Base-by-base conservation (phyloP, 2,797 vertebrate genomes). In the Enteromius mattozi region DNA sequence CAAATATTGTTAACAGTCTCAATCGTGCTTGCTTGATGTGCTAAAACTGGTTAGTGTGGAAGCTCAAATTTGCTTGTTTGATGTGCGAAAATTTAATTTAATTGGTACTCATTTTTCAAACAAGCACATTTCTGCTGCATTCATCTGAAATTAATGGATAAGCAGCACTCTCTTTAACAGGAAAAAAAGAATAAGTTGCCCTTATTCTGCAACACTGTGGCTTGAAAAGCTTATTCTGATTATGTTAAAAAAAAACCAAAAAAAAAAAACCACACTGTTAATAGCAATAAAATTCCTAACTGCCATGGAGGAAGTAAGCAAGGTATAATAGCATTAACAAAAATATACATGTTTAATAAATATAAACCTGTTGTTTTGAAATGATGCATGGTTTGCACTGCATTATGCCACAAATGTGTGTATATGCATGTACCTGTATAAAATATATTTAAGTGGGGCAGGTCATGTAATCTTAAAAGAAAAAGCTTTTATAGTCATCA, bases 391-490 rank as follows among this genome's bases (percentile, higher is more conserved):
- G 47, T 35, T 72, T 56, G n/a, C 9, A 51, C 0, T 40, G 30
- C 45, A 56, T 8, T 56, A 6, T 16, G 47, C 21, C 30, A 68
- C 4, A 54, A 54, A 27, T 69, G 51, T 54, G 14, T 3, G 12
- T 16, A 80, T 40, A 40, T 19, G 45, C 42, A 69, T 49, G 42
- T 45, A 13, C 42, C 12, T 13, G 4, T 6, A 35, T 17, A 79
- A 27, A 10, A 51, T 54, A 68, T 24, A 49, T 40, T 68, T 6
- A 69, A 37, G 13, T 2, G 1, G 2, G n/a, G 30, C 21, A 80
- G n/a, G 21, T 69, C 16, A 56, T 21, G n/a, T 80, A 68, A 30
- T 80, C 16, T 45, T 80, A 35, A 54, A 16, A 54, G 78, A 37
- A 4, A 1, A 19, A 54, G 19, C 12, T 30, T 70, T 40, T 42